These are phyloP conservation scores for Watsonalla cultraria DNA, from an alignment of 2,888 invertebrate species.

Conservation along the genomic window DNA sequence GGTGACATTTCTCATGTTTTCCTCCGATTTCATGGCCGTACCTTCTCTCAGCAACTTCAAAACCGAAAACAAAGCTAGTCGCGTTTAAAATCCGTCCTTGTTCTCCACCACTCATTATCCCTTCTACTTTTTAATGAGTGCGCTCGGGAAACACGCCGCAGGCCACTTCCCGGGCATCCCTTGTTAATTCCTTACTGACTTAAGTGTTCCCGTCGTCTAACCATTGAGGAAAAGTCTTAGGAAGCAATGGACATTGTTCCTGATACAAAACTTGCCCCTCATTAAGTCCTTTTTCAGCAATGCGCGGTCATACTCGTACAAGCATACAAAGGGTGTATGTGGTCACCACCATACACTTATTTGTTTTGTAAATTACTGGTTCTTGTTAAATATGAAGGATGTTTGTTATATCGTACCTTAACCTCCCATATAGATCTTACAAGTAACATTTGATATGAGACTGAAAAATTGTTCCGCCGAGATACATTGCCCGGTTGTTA, in stretches of 20 bases:
- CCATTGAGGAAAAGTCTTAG: conserved; percentile 22
- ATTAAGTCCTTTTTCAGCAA: too few relatives aligned
- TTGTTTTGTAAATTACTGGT: too few relatives aligned
- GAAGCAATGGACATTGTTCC: conserved; percentile 21
- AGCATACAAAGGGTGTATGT: too few relatives aligned
- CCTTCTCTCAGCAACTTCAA: too few relatives aligned
- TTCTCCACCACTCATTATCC: conserved; percentile 15
- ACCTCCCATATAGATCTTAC: neutral
- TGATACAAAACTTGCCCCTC: neutral
- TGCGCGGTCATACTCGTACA: too few relatives aligned
- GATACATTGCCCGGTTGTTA: conserved; percentile 10
- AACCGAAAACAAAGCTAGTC: too few relatives aligned
- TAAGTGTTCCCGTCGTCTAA: conserved; percentile 21
- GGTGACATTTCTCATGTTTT: too few relatives aligned
- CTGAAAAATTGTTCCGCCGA: neutral
- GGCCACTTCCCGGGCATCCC: conserved; percentile 28
- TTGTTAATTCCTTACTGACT: conserved; percentile 39
- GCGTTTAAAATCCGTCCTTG: neutral
- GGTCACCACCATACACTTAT: too few relatives aligned
- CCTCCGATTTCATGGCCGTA: too few relatives aligned
- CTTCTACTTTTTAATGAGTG: conserved; percentile 18
- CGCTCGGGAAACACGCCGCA: conserved; percentile 11
- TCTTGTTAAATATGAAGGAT: too few relatives aligned
- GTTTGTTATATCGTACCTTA: neutral
- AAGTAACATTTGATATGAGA: neutral